phyloP scores from a whole-genome alignment of 1,140 invertebrate genomes.

The Drosophila nikananu region DNA sequence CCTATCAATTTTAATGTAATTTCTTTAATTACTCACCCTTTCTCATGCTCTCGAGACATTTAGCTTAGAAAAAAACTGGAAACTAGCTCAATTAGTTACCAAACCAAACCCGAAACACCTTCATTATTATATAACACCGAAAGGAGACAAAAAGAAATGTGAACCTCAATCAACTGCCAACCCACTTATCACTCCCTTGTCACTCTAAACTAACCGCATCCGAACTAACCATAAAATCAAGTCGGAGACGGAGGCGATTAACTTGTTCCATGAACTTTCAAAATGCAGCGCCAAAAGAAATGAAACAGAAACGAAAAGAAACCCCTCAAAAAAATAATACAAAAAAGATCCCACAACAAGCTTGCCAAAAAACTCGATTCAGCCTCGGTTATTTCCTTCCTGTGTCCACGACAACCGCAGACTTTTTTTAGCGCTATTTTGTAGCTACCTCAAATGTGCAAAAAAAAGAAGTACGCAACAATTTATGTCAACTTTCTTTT shows the following conservation, averaged over 20 bases:
- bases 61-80: conserved; percentile 1
- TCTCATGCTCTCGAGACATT: not conserved
- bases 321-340: conserved; percentile 5
- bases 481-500: conserved; percentile 84
- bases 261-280: conserved; percentile 76
- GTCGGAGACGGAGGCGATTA: conserved; percentile 62
- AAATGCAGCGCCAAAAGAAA: conserved; percentile 63
- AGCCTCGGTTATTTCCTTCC: conserved; percentile 67
- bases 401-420: conserved; percentile 57
- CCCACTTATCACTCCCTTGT: conserved; percentile 49
- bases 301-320: conserved; percentile 31
- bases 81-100: conserved; percentile 11
- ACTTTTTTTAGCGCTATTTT: conserved; percentile 34
- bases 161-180: conserved; percentile 24
- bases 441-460: conserved; percentile 55
- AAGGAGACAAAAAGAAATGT: not conserved
- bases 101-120: conserved; percentile 2
- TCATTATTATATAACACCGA: conserved; percentile 15
- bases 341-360: conserved; percentile 63
- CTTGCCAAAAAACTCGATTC: conserved; percentile 49
- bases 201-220: conserved; percentile 39
- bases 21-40: not conserved
- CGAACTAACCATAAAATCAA: conserved; percentile 28
- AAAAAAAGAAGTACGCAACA: conserved; percentile 56
- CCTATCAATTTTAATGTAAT: not conserved